These are phyloP conservation scores for Pantherophis alleghaniensis DNA, from an alignment of 2,797 vertebrate genomes.

Conservation along the genomic window DNA sequence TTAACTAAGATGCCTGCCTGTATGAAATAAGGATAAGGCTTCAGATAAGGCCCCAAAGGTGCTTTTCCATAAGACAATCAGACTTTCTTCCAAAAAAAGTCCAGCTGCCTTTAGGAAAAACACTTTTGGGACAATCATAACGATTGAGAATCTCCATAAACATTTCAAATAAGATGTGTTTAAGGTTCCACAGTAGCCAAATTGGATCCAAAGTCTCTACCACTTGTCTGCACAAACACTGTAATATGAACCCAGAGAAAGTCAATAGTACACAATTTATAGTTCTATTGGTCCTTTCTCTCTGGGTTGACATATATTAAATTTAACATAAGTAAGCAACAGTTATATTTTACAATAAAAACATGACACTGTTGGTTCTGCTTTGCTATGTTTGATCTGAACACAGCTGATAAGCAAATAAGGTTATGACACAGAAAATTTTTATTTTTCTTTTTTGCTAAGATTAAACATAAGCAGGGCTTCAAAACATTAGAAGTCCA, in stretches of 20 bases:
- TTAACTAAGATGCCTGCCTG: background rate
- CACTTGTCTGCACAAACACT: background rate
- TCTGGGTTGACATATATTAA: background rate
- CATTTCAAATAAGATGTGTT: background rate
- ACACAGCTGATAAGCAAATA: background rate
- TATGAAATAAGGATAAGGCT: background rate
- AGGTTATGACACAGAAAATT: background rate
- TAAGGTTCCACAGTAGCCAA: background rate
- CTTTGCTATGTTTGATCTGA: background rate
- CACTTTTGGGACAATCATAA: background rate
- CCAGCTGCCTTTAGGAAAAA: background rate
- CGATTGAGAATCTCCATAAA: background rate
- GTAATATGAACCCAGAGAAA: background rate
- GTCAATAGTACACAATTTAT: background rate
- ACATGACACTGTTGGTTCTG: background rate
- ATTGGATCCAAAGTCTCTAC: background rate
- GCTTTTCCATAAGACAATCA: background rate
- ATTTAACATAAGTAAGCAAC: background rate
- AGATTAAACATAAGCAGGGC: background rate
- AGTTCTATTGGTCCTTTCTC: background rate
- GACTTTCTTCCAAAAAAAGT: background rate
- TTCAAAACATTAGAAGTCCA: background rate
- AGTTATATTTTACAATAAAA: background rate
- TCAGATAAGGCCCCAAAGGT: background rate
- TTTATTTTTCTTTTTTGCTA: too few relatives aligned